Percentiles rank a stretch among this genome's conserved stretches.
phyloP scores from a whole-genome alignment of 2,113 vertebrate genomes.

The Platysternon megacephalum region DNA sequence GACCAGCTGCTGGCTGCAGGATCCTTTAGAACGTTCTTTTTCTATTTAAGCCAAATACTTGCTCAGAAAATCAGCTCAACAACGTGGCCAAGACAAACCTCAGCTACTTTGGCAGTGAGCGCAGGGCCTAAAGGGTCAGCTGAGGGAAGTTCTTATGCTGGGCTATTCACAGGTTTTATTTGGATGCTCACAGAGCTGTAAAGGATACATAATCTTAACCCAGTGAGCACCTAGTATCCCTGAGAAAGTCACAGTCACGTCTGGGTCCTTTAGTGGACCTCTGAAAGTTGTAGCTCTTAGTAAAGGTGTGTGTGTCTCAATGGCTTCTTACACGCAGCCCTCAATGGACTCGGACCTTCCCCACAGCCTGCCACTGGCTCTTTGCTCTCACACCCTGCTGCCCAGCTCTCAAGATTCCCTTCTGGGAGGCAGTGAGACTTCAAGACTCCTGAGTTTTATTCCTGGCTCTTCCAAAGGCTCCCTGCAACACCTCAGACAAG shows the following conservation, averaged over 20 bases:
- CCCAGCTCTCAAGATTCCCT: not conserved
- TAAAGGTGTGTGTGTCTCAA: too few species aligned
- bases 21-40: fast-evolving
- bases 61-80: constrained; percentile 38
- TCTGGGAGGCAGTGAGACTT: not conserved
- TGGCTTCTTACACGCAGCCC: not conserved
- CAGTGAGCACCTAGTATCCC: fast-evolving
- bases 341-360: not conserved
- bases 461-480: not conserved
- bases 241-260: fast-evolving
- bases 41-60: not conserved
- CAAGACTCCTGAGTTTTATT: not conserved
- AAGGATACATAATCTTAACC: not conserved
- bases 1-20: not conserved
- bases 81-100: constrained; percentile 42
- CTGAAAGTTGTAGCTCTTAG: not conserved
- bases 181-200: not conserved
- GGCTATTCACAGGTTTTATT: not conserved
- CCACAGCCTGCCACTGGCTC: not conserved
- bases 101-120: not conserved
- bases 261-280: not conserved
- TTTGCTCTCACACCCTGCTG: not conserved
- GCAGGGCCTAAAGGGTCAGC: not conserved
- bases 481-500: not conserved
- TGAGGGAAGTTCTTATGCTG: constrained; percentile 23